These are phyloP conservation scores for Philonicus albiceps DNA, from an alignment of 2,888 invertebrate species.

Conservation along the genomic window DNA sequence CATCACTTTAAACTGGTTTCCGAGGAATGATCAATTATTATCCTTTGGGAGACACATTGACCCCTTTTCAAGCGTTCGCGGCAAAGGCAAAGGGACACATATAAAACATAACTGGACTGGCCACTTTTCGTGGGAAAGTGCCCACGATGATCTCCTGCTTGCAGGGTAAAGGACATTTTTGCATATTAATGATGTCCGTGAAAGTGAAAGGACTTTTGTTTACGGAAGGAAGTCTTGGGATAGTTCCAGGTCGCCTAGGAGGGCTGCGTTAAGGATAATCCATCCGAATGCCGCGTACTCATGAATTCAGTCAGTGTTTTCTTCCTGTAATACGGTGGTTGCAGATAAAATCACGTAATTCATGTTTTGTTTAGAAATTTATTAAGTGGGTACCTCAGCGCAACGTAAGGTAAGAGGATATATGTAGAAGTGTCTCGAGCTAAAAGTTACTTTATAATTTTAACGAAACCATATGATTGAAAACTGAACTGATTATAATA, in stretches of 20 bases:
- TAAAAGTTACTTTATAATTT: too few relatives aligned
- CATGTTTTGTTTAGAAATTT: background rate
- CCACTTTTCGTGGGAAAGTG: constrained; percentile 53
- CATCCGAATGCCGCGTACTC: background rate
- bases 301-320: background rate
- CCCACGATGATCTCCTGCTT: background rate
- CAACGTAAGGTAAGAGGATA: background rate
- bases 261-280: background rate
- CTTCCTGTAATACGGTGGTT: background rate
- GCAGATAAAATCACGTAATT: background rate
- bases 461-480: too few relatives aligned
- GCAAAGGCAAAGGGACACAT: background rate
- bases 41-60: constrained; percentile 5
- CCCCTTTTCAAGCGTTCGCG: background rate
- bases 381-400: background rate
- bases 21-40: constrained; percentile 1
- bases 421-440: background rate
- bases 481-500: too few relatives aligned
- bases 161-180: background rate
- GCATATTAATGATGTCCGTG: constrained; percentile 17
- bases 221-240: constrained; percentile 26
- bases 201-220: constrained; percentile 28
- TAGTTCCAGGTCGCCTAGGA: background rate
- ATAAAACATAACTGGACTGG: constrained; percentile 52
- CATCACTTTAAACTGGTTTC: constrained; percentile 50